Evolutionary conservation across 2,888 invertebrate species (phyloP), one percentile per base, ranked within the genome.

Genomic region (Nemotelus pantherinus): DNA sequence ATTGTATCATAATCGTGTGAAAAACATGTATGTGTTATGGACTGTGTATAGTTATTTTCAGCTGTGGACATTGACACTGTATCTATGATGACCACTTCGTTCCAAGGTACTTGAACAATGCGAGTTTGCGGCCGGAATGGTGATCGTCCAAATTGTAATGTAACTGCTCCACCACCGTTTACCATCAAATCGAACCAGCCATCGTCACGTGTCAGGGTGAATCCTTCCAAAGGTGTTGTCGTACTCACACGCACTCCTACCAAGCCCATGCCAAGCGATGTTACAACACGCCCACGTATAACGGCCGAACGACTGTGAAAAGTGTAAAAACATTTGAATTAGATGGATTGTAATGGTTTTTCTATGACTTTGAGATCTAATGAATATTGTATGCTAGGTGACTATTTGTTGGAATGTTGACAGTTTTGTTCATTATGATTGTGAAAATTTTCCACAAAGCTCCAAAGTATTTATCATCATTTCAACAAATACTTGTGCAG

Each of bases 131-230:
- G 93, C 80, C 95, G 92, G 88, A 97, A 97, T 1, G 96, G 96
- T 60, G 95, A 93, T 79, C 96, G 90, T 78, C 98, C 97, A 85
- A 99, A 98, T 85, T 97, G 95, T 72, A 99, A 88, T 0, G 95
- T 97, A 2, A 99, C 96, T 1, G 97, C 96, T 0, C 98, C 98
- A 1, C 99, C 99, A n/a, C 99, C 99, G 87, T 99, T 99, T 25
- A 99, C 98, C 84, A 99, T 90, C 72, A 99, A 90, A 88, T 99
- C 99, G 89, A 99, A 99, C 95, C 95, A 96, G 71, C 96, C 96
- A 83, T 96, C 96, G 81, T 95, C 95, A 79, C 96, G 89, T 2
- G 97, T 96, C 78, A 97, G 88, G 0, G 99, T 99, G 88, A 97
- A 98, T 10, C 99, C 99, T 89, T 97, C 98, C 68, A 96, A 90